Conservation (phyloP, 1,140 invertebrate species). For the Stegodyphus mimosarum region DNA sequence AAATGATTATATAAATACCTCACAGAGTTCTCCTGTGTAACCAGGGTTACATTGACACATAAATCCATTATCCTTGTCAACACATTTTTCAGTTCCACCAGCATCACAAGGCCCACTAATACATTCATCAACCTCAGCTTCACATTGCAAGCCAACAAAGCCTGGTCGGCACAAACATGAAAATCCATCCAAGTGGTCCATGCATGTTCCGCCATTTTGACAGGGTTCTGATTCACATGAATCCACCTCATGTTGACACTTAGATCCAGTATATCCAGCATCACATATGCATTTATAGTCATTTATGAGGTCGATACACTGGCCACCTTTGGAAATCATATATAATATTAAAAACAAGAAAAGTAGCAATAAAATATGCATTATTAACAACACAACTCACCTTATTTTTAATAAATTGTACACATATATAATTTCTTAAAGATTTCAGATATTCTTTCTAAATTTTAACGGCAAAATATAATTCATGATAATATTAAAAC, state of each 20-base stretch:
- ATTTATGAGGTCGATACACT: constrained; percentile 86
- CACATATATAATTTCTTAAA: too few species aligned
- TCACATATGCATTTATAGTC: constrained; percentile 89
- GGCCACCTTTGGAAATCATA: constrained; percentile 71
- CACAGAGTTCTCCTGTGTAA: constrained; percentile 85
- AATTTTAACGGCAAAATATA: too few species aligned
- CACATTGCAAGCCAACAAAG: constrained; percentile 80
- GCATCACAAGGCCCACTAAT: constrained; percentile 82
- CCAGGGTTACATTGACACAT: constrained; percentile 90
- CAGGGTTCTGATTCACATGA: constrained; percentile 70
- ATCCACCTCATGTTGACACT: constrained; percentile 85
- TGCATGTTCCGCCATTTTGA: constrained; percentile 69
- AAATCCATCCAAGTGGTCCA: constrained; percentile 66
- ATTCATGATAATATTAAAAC: too few species aligned
- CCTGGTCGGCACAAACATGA: constrained; percentile 69
- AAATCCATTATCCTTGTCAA: constrained; percentile 88
- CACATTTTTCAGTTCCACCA: constrained; percentile 85
- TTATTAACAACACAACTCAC: too few species aligned
- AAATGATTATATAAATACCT: constrained; percentile 66
- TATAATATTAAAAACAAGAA: not conserved
- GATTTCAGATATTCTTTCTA: too few species aligned
- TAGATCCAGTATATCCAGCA: constrained; percentile 87
- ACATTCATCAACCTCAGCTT: constrained; percentile 92
- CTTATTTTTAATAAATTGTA: too few species aligned
- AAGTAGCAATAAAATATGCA: not conserved